Percentiles rank a stretch among this genome's conserved stretches.
These are phyloP conservation scores for Euborellia annulipes DNA, from an alignment of 1,140 invertebrate species.

Conservation along the genomic window DNA sequence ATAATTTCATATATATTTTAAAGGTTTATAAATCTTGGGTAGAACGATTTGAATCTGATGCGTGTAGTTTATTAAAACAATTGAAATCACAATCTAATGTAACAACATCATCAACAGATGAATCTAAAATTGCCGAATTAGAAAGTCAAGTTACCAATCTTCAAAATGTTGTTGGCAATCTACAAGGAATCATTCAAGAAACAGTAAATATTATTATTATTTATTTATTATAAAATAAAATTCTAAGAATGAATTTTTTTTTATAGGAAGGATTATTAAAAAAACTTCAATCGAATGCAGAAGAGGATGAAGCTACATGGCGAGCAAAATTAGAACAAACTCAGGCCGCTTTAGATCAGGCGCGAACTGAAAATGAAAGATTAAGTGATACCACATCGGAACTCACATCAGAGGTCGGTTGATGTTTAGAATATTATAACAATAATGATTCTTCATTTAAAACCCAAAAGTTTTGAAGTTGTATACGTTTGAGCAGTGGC, in stretches of 20 bases:
- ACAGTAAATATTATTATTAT: conserved; percentile 36
- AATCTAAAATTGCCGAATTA: conserved; percentile 22
- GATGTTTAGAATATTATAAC: too few relatives aligned
- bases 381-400: neutral
- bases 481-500: too few relatives aligned
- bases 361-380: too few relatives aligned
- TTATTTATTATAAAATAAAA: conserved; percentile 3
- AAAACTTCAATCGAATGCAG: conserved; percentile 48
- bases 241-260: conserved; percentile 15
- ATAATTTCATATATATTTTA: neutral
- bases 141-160: conserved; percentile 40
- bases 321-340: conserved; percentile 39
- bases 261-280: conserved; percentile 49
- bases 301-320: conserved; percentile 53
- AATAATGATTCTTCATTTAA: too few relatives aligned
- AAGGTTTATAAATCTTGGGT: conserved; percentile 33
- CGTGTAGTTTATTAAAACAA: conserved; percentile 1
- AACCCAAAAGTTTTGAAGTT: too few relatives aligned
- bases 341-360: conserved; percentile 35
- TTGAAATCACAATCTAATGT: neutral
- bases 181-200: conserved; percentile 55
- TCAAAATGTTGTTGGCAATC: conserved; percentile 46
- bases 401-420: conserved; percentile 2
- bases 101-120: conserved; percentile 2
- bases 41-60: conserved; percentile 29